phyloP scores from a whole-genome alignment of 2,888 invertebrate species.

The Pammene aurita region DNA sequence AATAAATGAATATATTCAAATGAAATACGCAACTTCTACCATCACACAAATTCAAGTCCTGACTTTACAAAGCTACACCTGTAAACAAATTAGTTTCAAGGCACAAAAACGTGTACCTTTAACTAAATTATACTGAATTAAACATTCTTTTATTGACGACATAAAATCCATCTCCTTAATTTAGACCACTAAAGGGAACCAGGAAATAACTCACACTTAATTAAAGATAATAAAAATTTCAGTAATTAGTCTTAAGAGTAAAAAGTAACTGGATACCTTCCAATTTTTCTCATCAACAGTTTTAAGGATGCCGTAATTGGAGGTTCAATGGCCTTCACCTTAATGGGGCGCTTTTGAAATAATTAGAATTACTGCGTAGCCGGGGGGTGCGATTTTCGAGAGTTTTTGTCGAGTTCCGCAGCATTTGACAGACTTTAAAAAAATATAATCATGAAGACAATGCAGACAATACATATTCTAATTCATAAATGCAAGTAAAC shows the following conservation, averaged over 20 bases:
- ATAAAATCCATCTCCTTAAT: conserved; percentile 6
- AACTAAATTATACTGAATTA: conserved; percentile 4
- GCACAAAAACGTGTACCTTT: too few relatives aligned
- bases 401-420: neutral
- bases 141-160: conserved; percentile 9
- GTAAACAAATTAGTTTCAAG: too few relatives aligned
- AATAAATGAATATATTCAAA: too few relatives aligned
- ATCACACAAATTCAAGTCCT: too few relatives aligned
- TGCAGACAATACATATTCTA: too few relatives aligned
- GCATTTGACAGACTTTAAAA: neutral
- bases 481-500: too few relatives aligned
- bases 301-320: conserved; percentile 58
- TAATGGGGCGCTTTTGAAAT: conserved; percentile 54
- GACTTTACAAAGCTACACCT: too few relatives aligned
- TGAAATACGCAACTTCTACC: too few relatives aligned
- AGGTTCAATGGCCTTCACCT: conserved; percentile 55
- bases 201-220: conserved; percentile 30
- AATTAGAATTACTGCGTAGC: conserved; percentile 53
- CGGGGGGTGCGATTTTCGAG: conserved; percentile 21
- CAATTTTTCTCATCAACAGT: conserved; percentile 59
- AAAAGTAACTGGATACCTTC: conserved; percentile 52
- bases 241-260: conserved; percentile 34
- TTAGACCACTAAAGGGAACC: conserved; percentile 19
- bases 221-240: conserved; percentile 37
- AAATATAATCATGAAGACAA: too few relatives aligned